Conservation (phyloP, 2,888 invertebrate genomes). For the Hypolimnas misippus region DNA sequence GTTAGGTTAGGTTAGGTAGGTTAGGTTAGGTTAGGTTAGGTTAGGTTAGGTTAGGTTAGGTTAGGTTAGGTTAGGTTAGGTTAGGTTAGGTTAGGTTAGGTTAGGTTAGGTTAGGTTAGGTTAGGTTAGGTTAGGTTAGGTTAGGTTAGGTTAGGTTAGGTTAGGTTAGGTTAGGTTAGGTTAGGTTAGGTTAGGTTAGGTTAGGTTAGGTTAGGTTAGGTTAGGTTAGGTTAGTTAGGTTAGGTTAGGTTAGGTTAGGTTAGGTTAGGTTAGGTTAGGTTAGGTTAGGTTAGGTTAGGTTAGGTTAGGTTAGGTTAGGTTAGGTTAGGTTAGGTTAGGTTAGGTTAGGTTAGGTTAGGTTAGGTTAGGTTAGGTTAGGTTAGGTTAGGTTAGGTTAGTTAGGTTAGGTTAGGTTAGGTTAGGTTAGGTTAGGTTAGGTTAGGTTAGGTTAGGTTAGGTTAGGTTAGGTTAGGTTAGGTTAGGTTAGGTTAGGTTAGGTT, state of each 20-base stretch:
- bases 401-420: slow-evolving; percentile 13
- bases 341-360: slow-evolving; percentile 4
- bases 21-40: slow-evolving; percentile 24
- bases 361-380: not conserved
- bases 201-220: slow-evolving; percentile 21
- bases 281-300: slow-evolving; percentile 20
- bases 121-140: slow-evolving; percentile 25
- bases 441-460: slow-evolving; percentile 22
- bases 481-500: slow-evolving; percentile 30
- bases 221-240: slow-evolving; percentile 27
- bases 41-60: slow-evolving; percentile 27
- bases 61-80: slow-evolving; percentile 27
- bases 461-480: slow-evolving; percentile 31
- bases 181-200: slow-evolving; percentile 17
- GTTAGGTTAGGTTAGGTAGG: too few species aligned
- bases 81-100: slow-evolving; percentile 27
- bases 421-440: slow-evolving; percentile 27
- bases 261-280: slow-evolving; percentile 27
- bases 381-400: slow-evolving; percentile 21
- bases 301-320: slow-evolving; percentile 26
- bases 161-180: slow-evolving; percentile 12
- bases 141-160: slow-evolving; percentile 12
- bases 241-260: slow-evolving; percentile 27
- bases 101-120: slow-evolving; percentile 26
- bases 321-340: slow-evolving; percentile 18